phyloP scores from a whole-genome alignment of 2,888 invertebrate genomes.

The Plutella xylostella region DNA sequence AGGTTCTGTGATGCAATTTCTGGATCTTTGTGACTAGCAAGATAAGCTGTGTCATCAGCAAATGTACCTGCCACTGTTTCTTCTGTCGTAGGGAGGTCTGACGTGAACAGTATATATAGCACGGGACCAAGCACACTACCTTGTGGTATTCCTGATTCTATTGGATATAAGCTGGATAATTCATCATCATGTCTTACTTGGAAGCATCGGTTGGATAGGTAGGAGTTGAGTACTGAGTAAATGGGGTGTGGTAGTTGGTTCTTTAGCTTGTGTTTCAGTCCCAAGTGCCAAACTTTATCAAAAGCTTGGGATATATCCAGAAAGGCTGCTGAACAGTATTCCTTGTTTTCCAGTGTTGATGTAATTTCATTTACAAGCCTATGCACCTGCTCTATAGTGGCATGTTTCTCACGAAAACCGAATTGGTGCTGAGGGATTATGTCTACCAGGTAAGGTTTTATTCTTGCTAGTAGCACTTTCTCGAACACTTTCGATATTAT shows the following conservation, averaged over 20 bases:
- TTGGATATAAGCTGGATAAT: not conserved
- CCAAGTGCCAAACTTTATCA: conserved; percentile 20
- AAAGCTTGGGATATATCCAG: conserved; percentile 19
- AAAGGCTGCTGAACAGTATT: conserved; percentile 17
- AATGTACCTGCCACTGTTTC: not conserved
- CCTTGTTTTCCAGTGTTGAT: conserved; percentile 12
- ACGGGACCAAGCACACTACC: not conserved
- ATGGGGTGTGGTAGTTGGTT: conserved; percentile 8
- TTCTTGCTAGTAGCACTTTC: too few relatives aligned
- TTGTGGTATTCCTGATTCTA: conserved; percentile 1
- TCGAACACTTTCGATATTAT: too few relatives aligned
- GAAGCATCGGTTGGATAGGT: not conserved
- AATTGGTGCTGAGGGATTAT: too few relatives aligned
- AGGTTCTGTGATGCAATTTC: not conserved
- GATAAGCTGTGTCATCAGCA: not conserved
- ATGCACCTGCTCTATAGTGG: too few relatives aligned
- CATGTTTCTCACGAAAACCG: too few relatives aligned
- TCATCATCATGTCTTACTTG: conserved; percentile 2
- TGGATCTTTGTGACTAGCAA: not conserved
- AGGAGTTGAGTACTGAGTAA: not conserved
- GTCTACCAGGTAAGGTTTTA: too few relatives aligned
- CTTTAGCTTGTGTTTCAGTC: conserved; percentile 17
- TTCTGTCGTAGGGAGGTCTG: not conserved
- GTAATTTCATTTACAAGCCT: conserved; percentile 15
- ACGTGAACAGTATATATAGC: not conserved